Evolutionary conservation across 2,797 vertebrate genomes (phyloP), one percentile per base, ranked within the genome.

Genomic region (Rhodeus uyekii): DNA sequence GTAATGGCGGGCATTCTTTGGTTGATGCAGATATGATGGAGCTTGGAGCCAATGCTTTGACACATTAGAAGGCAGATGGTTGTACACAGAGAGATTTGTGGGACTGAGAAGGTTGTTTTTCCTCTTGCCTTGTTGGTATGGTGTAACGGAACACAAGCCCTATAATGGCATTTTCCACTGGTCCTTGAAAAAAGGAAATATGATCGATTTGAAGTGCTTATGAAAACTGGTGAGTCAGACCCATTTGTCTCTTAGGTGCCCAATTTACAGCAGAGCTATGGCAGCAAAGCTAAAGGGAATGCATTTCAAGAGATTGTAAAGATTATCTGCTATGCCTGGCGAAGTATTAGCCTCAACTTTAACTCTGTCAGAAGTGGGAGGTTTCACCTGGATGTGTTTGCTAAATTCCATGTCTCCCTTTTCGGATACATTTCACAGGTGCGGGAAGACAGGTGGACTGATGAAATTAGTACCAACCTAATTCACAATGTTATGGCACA

Each of bases 11-110:
- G 87, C 90, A 91, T 92, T 85, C 83, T 87, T 87, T 93, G 91
- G 92, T 92, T 93, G 93, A 95, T 93, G 91, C 83, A 78, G 86
- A 93, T 91, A 89, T 92, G 92, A 93, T 93, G 91, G 89, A 90
- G 90, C 92, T 92, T 91, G 88, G 89, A 89, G 87, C 86, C 88
- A 87, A 89, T 87, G 75, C 69, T 69, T 88, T 91, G 92, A 92
- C 93, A 91, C 81, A 78, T 87, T 86, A 84, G 83, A 88, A 91
- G 90, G 93, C 87, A 89, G 89, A 91, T 91, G 88, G 89, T 88
- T 84, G 78, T 87, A 86, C 87, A 87, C 86, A 85, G 86, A 87
- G 86, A 86, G 86, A 92, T 92, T 90, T 88, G 89, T 91, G 88
- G 88, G 81, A 87, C 67, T 83, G 89, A 91, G 89, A 87, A 87